phyloP scores from a whole-genome alignment of 2,888 invertebrate species.

The Lypha dubia region DNA sequence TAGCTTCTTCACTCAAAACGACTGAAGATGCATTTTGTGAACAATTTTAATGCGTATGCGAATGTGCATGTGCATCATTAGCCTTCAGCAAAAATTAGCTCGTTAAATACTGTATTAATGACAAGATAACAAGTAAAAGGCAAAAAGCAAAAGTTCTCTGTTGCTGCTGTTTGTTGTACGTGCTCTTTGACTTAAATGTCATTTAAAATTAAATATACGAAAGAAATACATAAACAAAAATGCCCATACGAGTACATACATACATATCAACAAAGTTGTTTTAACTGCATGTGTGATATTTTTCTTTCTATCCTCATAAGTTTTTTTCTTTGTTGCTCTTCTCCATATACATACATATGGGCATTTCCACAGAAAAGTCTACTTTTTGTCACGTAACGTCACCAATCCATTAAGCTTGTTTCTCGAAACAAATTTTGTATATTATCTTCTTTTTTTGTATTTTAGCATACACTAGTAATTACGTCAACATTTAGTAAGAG shows the following conservation, averaged over 20 bases:
- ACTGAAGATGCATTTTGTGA: not conserved
- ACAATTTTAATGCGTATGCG: not conserved
- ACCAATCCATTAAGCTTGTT: no score
- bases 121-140: constrained; percentile 27
- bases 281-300: constrained; percentile 55
- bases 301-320: constrained; percentile 33
- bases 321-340: not conserved
- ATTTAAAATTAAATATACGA: constrained; percentile 58
- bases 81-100: constrained; percentile 53
- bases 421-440: no score
- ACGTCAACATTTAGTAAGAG: no score
- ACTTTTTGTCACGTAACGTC: no score
- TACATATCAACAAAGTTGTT: constrained; percentile 50
- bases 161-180: constrained; percentile 54
- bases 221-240: constrained; percentile 30
- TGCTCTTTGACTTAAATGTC: constrained; percentile 71
- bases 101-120: constrained; percentile 61
- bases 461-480: no score
- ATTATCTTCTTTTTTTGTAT: no score
- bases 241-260: constrained; percentile 27
- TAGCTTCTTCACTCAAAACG: not conserved
- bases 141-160: constrained; percentile 49
- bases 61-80: not conserved
- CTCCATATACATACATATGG: no score
- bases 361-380: no score